A percentile compares a stretch with the other conserved stretches of the same genome.
Evolutionary conservation across 2,113 vertebrate genomes (phyloP).

Genomic region (Etia nguti): DNA sequence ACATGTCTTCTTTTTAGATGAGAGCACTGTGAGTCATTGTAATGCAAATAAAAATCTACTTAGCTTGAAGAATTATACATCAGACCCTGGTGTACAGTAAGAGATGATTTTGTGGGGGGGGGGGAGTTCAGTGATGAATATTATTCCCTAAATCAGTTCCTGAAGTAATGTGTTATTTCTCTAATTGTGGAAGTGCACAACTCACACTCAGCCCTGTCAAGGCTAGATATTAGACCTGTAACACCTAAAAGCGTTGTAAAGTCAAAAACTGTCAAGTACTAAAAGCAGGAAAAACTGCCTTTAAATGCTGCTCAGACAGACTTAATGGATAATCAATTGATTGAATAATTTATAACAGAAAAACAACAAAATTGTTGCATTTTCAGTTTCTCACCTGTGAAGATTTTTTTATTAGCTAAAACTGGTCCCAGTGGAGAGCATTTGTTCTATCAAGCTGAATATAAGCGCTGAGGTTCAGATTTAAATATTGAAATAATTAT

Average conservation of each 20-base stretch:
- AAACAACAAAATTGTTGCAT: background rate
- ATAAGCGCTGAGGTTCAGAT: background rate
- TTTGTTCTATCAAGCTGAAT: background rate
- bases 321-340: background rate
- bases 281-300: background rate
- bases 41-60: constrained; percentile 20
- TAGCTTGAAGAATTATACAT: background rate
- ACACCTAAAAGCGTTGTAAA: background rate
- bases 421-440: background rate
- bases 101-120: background rate
- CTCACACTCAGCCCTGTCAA: background rate
- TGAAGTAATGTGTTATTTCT: background rate
- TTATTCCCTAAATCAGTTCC: background rate
- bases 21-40: background rate
- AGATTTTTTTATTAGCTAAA: too few species aligned
- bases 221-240: background rate
- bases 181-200: background rate
- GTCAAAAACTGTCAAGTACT: background rate
- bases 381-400: background rate
- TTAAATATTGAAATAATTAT: background rate
- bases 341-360: background rate
- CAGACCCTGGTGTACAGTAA: background rate
- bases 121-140: background rate
- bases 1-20: constrained; percentile 4
- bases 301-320: background rate